Evolutionary conservation across 2,888 invertebrate genomes (phyloP), one percentile per base, ranked within the genome.

Genomic region (Ochropleura plecta): DNA sequence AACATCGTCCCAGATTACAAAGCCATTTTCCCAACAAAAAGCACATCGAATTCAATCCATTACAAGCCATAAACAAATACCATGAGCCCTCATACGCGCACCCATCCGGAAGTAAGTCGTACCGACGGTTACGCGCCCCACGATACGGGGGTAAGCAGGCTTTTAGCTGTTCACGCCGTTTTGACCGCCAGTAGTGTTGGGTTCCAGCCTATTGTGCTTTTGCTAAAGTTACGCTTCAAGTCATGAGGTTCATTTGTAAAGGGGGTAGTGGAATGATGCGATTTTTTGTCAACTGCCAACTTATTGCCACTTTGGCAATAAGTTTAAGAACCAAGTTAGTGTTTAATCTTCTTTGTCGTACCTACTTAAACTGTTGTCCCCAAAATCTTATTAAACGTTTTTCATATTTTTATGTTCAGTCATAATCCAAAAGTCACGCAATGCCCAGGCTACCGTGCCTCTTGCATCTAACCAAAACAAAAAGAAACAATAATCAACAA

Each of bases 81-180:
- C 48, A 42, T 70, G 66, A 64, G 76, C 82, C 87, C 81, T 74
- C 70, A 76, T 71, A 73, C 74, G 70, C 46, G 55, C 81, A 86
- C 55, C 83, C 81, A 82, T 40, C 85, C 86, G 86, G 82, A 64
- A 79, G 73, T 88, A 91, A 91, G 76, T 40, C 67, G 66, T 75
- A 73, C 85, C 65, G 91, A 90, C 88, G 79, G 86, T 42, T 81
- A 74, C 66, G 78, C 76, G 70, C 81, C 80, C 79, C 65, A 72
- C 63, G 20, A 73, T 49, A 40, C 53, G 16, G 72, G 84, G 78
- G 76, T 70, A 79, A 53, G 77, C 64, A 74, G 74, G 70, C 76
- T 79, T 84, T 84, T 82, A 78, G 83, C 82, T 48, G 76, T 87
- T 90, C 81, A 89, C 86, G 90, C 87, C 76, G 81, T 84, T 88